phyloP scores from a whole-genome alignment of 2,113 vertebrate genomes.

The Pseudolaguvia tuberculata region DNA sequence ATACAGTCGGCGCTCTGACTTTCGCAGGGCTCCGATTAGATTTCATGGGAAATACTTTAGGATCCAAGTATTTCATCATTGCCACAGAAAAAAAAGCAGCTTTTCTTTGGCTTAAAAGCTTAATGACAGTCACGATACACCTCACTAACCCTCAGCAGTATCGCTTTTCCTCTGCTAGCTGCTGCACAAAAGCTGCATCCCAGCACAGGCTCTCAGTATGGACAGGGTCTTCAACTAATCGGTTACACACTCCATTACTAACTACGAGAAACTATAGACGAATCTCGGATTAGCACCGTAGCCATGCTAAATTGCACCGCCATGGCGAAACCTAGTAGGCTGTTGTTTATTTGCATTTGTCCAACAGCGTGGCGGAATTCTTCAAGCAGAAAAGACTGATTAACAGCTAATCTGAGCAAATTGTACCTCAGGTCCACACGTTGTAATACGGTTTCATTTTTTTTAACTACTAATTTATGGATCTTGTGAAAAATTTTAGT shows the following conservation, averaged over 20 bases:
- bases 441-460: not conserved
- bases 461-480: not conserved
- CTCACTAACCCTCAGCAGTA: not conserved
- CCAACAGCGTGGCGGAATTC: not conserved
- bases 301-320: not conserved
- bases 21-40: not conserved
- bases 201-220: not conserved
- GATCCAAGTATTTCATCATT: not conserved
- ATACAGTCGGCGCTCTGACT: not conserved
- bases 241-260: not conserved
- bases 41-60: not conserved
- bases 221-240: not conserved
- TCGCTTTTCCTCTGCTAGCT: slow-evolving; percentile 4
- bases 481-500: not conserved
- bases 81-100: not conserved
- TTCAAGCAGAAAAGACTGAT: too few species aligned
- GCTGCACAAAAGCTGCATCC: slow-evolving; percentile 1
- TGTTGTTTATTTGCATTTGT: not conserved
- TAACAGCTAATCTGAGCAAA: too few species aligned
- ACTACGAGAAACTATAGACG: slow-evolving; percentile 7
- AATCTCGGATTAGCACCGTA: not conserved
- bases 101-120: slow-evolving; percentile 7
- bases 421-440: too few species aligned
- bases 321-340: not conserved
- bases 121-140: slow-evolving; percentile 9